Conservation (phyloP, 2,888 invertebrate species). For the Sisyra terminalis region DNA sequence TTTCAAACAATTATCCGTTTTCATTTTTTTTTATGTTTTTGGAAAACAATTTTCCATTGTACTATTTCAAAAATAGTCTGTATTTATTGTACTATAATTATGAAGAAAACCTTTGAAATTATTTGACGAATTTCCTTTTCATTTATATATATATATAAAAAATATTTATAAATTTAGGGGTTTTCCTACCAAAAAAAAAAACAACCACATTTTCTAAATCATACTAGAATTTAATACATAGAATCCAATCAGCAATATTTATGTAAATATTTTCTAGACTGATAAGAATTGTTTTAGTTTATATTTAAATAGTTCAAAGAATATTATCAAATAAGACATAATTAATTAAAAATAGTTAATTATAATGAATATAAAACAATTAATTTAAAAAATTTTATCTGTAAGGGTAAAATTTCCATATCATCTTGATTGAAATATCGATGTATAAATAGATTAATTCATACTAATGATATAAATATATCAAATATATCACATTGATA, state of each 20-base stretch:
- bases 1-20: too few relatives aligned
- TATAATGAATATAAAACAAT: constrained; percentile 2
- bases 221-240: background rate
- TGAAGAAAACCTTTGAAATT: background rate
- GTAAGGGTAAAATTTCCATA: constrained; percentile 9
- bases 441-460: constrained; percentile 7
- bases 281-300: constrained; percentile 1
- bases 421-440: constrained; percentile 8
- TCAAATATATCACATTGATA: constrained; percentile 6
- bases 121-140: background rate
- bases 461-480: constrained; percentile 3
- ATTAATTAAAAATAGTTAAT: background rate
- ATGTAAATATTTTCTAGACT: constrained; percentile 1
- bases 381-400: constrained; percentile 6
- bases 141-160: background rate
- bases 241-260: constrained; percentile 4
- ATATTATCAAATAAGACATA: background rate
- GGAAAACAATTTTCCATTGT: too few relatives aligned
- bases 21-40: too few relatives aligned
- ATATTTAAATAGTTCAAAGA: constrained; percentile 1
- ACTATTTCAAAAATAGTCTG: too few relatives aligned
- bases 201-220: background rate
- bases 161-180: background rate
- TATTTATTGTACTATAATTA: background rate
- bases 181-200: background rate